Conservation (phyloP, 2,113 vertebrate genomes). For the Antechinus stuartii region DNA sequence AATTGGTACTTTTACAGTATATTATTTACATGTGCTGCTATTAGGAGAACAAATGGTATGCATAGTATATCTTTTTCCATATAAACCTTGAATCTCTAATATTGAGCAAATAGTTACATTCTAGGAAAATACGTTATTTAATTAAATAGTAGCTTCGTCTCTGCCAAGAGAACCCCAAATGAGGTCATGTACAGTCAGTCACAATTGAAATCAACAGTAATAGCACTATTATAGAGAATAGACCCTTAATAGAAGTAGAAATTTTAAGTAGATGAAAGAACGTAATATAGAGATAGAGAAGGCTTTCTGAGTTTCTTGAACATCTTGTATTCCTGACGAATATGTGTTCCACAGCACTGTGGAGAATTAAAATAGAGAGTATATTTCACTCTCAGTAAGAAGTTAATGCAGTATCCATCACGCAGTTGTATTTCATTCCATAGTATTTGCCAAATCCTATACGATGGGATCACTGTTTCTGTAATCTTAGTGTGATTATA, state of each 20-base stretch:
- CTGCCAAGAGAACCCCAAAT: background rate
- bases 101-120: background rate
- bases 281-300: background rate
- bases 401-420: conserved; percentile 16
- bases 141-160: conserved; percentile 3
- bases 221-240: background rate
- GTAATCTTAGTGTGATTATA: background rate
- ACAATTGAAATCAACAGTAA: background rate
- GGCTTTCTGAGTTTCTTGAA: background rate
- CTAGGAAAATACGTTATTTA: background rate
- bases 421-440: conserved; percentile 3
- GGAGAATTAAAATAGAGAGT: background rate
- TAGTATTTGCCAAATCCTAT: background rate
- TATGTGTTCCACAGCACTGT: background rate
- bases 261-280: background rate
- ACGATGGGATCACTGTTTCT: background rate
- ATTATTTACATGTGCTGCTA: conserved; percentile 19
- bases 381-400: conserved; percentile 21
- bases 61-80: background rate
- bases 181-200: background rate
- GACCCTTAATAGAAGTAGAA: background rate
- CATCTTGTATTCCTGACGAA: background rate
- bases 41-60: conserved; percentile 39
- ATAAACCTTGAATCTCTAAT: background rate
- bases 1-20: background rate